Evolutionary conservation across 2,888 invertebrate species (phyloP), one percentile per base, ranked within the genome.

Genomic region (Lasioglossum malachurum): DNA sequence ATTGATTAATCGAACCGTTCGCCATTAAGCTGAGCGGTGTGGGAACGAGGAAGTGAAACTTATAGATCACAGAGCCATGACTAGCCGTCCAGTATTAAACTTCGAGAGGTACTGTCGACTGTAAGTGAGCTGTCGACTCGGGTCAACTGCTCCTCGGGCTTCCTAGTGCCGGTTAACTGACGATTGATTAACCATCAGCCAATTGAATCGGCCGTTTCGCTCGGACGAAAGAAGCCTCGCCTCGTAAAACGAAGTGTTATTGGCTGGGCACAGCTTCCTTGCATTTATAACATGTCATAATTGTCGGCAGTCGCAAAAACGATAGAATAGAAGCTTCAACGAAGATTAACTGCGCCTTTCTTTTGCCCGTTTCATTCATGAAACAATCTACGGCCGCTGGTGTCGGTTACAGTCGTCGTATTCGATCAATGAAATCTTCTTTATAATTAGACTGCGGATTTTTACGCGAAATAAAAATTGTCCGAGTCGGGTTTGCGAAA

Each of bases 21-120:
- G 67, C 77, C 77, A 88, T 87, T 83, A 74, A 80, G 75, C 57
- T 35, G 80, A 60, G 75, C 81, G 78, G 77, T 87, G 85, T 90
- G 89, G 90, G 92, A 92, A 92, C 88, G 80, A 90, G 92, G 90
- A 92, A 92, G 91, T 86, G 84, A 85, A 89, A 87, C 84, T 89
- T 82, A 85, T 82, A 75, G 84, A 92, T 90, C 89, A 90, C 86
- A 86, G 80, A 88, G 85, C 86, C 90, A 82, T 80, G 78, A 83
- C 80, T 81, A 82, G 84, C 83, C 83, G 77, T 38, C 74, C 78
- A 73, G 84, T 76, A 82, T 83, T 88, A 90, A 87, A 60, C 73
- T 78, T 75, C 60, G 77, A 79, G 78, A 23, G 44, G 74, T 71
- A 64, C 83, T 44, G 83, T 74, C 81, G 82, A 74, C 82, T 73